A percentile compares a stretch with the other conserved stretches of the same genome.
Conservation (phyloP, 2,797 vertebrate species). For the Dendrocincla fuliginosa region DNA sequence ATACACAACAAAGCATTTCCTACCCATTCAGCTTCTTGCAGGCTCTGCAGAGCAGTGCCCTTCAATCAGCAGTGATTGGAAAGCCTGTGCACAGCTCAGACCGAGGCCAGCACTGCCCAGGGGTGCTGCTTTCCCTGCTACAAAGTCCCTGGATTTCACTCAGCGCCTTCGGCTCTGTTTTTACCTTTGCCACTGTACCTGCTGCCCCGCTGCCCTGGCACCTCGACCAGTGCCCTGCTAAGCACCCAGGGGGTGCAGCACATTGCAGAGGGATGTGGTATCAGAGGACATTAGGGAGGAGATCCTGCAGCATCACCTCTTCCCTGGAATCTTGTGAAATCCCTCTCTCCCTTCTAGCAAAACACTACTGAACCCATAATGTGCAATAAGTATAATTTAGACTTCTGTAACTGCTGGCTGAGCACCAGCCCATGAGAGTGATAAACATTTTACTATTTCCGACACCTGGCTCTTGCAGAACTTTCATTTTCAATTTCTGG, state of each 20-base stretch:
- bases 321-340: background rate
- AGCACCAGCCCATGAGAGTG: background rate
- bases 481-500: background rate
- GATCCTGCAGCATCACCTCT: background rate
- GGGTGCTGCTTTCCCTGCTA: conserved; percentile 9
- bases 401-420: conserved; percentile 9
- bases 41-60: conserved; percentile 1
- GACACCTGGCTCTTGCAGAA: conserved; percentile 8
- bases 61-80: conserved; percentile 20
- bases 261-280: background rate
- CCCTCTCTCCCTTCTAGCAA: background rate
- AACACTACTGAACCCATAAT: background rate
- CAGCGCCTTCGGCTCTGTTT: conserved; percentile 6
- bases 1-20: background rate
- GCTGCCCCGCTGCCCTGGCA: background rate
- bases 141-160: background rate
- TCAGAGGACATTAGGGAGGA: background rate
- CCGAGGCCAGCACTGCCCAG: background rate
- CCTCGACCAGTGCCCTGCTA: background rate
- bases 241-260: background rate
- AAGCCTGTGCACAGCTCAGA: background rate
- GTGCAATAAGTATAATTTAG: background rate
- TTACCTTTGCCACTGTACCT: background rate
- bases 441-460: conserved; percentile 41
- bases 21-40: conserved; percentile 9